Conservation (phyloP, 1,140 invertebrate genomes). For the Neodiprion pinetum region DNA sequence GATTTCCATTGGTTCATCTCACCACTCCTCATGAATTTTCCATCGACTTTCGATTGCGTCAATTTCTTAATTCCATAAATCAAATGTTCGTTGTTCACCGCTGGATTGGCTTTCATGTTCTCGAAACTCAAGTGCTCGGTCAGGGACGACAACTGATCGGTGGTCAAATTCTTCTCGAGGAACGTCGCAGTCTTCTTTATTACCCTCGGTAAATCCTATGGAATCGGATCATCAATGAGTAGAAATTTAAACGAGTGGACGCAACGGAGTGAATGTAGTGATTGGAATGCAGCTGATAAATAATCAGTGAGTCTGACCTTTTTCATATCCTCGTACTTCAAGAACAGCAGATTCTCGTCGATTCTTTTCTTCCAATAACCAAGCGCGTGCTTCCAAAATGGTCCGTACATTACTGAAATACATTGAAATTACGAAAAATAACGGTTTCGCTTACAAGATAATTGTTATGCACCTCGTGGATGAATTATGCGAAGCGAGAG, state of each 20-base stretch:
- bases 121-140: conserved; percentile 38
- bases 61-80: neutral
- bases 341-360: conserved; percentile 59
- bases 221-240: neutral
- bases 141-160: conserved; percentile 20
- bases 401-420: conserved; percentile 60
- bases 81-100: conserved; percentile 34
- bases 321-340: conserved; percentile 64
- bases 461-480: neutral
- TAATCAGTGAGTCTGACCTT: neutral
- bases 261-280: conserved; percentile 31
- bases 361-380: conserved; percentile 54
- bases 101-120: conserved; percentile 56
- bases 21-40: conserved; percentile 66
- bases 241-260: neutral
- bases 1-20: conserved; percentile 70
- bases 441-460: neutral
- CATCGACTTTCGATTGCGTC: conserved; percentile 40
- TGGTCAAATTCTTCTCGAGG: conserved; percentile 29
- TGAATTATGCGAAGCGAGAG: conserved; percentile 5
- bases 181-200: conserved; percentile 28
- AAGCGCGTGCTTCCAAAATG: conserved; percentile 47
- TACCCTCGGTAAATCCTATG: conserved; percentile 23
- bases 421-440: conserved; percentile 39
- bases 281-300: neutral